Percentiles rank a stretch among this genome's conserved stretches.
Evolutionary conservation across 2,797 vertebrate species (phyloP).

Genomic region (Syngnathus rostellatus): DNA sequence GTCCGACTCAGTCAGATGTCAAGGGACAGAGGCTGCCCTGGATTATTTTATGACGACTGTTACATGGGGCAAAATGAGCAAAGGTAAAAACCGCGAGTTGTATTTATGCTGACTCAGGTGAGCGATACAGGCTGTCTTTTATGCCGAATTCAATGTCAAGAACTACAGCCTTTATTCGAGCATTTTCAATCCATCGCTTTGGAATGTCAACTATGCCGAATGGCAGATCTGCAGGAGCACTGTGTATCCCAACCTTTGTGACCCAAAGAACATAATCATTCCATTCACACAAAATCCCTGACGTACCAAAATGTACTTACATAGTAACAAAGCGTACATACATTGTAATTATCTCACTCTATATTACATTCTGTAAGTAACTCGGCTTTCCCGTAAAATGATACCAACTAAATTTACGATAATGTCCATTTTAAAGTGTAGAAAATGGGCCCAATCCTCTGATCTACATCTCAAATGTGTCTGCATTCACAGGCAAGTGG

Average conservation of each 20-base stretch:
- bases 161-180: not conserved
- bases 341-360: too few species aligned
- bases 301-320: not conserved
- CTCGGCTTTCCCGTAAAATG: too few species aligned
- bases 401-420: too few species aligned
- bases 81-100: slow-evolving; percentile 42
- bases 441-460: not conserved
- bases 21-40: slow-evolving; percentile 71
- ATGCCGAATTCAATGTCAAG: not conserved
- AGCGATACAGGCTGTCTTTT: too few species aligned
- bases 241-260: not conserved
- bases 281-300: not conserved
- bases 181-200: not conserved
- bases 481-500: slow-evolving; percentile 70
- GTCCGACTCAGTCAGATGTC: slow-evolving; percentile 70
- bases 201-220: not conserved
- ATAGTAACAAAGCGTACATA: too few species aligned
- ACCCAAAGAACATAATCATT: not conserved
- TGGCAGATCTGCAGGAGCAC: not conserved
- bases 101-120: not conserved
- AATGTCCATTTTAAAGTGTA: too few species aligned
- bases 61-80: slow-evolving; percentile 72
- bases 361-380: too few species aligned
- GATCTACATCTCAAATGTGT: not conserved
- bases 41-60: slow-evolving; percentile 75